Conservation (phyloP, 2,797 vertebrate species). For the Enteromius paludinosus region DNA sequence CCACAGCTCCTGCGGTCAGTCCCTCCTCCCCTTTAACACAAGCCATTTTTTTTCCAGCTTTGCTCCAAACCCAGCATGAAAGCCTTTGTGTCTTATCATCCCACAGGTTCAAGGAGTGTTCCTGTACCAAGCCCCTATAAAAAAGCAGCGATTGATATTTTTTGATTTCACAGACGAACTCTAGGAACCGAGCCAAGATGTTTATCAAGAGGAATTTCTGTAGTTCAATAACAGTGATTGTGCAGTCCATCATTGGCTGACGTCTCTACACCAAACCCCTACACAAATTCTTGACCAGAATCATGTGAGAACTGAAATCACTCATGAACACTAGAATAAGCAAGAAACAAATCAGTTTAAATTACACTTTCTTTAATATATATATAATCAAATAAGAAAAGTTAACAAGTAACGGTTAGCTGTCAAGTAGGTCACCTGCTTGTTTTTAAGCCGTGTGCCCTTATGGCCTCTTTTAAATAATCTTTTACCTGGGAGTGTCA, state of each 20-base stretch:
- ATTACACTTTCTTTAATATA: neutral
- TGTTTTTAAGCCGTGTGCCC: slow-evolving; percentile 62
- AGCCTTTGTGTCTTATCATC: slow-evolving; percentile 51
- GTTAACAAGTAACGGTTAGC: slow-evolving; percentile 24
- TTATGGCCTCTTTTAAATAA: slow-evolving; percentile 61
- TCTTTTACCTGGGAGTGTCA: slow-evolving; percentile 67
- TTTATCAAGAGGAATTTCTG: slow-evolving; percentile 37
- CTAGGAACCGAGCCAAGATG: slow-evolving; percentile 27
- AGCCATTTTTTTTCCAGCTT: slow-evolving; percentile 63
- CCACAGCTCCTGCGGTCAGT: slow-evolving; percentile 61
- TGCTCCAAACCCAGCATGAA: slow-evolving; percentile 41
- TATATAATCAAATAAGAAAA: neutral
- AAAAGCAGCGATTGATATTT: slow-evolving; percentile 15
- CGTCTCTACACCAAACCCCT: slow-evolving; percentile 64
- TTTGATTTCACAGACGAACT: slow-evolving; percentile 8
- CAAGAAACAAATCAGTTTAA: neutral
- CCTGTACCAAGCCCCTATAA: slow-evolving; percentile 68
- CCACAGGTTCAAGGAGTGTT: slow-evolving; percentile 61
- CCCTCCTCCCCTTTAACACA: slow-evolving; percentile 58
- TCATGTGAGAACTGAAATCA: slow-evolving; percentile 61
- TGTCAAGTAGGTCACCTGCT: slow-evolving; percentile 65
- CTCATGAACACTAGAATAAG: slow-evolving; percentile 16
- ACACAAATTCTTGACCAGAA: slow-evolving; percentile 69
- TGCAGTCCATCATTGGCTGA: slow-evolving; percentile 71
- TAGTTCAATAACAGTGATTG: slow-evolving; percentile 60